A percentile compares a stretch with the other conserved stretches of the same genome.
Evolutionary conservation across 2,797 vertebrate species (phyloP).

Genomic region (Leuciscus waleckii): DNA sequence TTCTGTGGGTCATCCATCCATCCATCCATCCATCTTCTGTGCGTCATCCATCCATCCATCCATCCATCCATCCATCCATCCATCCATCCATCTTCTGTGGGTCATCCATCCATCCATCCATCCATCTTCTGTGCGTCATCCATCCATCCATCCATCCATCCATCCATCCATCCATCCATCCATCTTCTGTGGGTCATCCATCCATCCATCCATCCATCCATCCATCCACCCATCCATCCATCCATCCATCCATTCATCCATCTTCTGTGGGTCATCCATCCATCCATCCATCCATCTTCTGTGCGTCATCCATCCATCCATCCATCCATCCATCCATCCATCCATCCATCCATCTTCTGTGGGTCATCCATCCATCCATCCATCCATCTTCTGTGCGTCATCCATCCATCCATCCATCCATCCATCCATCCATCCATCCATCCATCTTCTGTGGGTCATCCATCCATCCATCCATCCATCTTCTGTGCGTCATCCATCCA

Average conservation of each 20-base stretch:
- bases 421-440: neutral
- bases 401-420: fast-evolving
- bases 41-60: fast-evolving
- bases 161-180: constrained; percentile 7
- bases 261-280: neutral
- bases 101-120: neutral
- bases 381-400: too few relatives aligned
- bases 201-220: neutral
- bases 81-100: neutral
- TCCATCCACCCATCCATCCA: neutral
- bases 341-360: too few relatives aligned
- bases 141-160: neutral
- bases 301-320: neutral
- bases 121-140: too few relatives aligned
- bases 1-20: neutral
- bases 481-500: too few relatives aligned
- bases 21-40: neutral
- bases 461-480: neutral
- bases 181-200: constrained; percentile 3
- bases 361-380: neutral
- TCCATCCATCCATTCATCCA: neutral
- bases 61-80: neutral
- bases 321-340: neutral
- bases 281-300: neutral
- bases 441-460: too few relatives aligned